phyloP scores from a whole-genome alignment of 92 coral and sea anemone genomes.

The Phenganax marumi region DNA sequence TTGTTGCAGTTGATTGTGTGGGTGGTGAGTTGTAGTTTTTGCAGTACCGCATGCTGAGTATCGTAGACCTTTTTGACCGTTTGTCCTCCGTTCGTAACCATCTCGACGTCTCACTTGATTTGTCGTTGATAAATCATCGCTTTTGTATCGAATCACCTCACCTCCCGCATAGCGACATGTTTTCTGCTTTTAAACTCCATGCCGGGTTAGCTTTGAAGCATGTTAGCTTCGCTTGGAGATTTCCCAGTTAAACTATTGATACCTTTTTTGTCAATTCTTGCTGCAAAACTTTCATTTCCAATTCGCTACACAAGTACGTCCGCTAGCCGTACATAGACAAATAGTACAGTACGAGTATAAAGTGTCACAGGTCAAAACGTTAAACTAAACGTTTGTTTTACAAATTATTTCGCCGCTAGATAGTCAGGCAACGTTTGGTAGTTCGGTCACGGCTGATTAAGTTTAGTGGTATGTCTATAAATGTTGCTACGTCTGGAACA shows the following conservation, averaged over 20 bases:
- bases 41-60: neutral
- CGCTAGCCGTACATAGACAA: neutral
- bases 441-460: neutral
- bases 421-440: no score
- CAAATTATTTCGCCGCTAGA: neutral
- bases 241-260: neutral
- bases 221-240: neutral
- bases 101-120: neutral
- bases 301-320: neutral
- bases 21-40: neutral
- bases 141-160: neutral
- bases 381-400: neutral
- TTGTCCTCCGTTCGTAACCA: neutral
- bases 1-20: constrained; percentile 2
- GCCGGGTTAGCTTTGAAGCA: neutral
- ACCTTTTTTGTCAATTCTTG: neutral
- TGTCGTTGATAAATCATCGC: neutral
- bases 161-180: neutral
- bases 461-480: neutral
- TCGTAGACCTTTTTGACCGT: constrained; percentile 17
- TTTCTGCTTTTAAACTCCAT: neutral
- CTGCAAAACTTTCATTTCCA: no score
- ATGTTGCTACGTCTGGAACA: neutral
- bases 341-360: neutral
- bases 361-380: constrained; percentile 14